phyloP scores from a whole-genome alignment of 2,113 vertebrate genomes.

The Sorex araneus region DNA sequence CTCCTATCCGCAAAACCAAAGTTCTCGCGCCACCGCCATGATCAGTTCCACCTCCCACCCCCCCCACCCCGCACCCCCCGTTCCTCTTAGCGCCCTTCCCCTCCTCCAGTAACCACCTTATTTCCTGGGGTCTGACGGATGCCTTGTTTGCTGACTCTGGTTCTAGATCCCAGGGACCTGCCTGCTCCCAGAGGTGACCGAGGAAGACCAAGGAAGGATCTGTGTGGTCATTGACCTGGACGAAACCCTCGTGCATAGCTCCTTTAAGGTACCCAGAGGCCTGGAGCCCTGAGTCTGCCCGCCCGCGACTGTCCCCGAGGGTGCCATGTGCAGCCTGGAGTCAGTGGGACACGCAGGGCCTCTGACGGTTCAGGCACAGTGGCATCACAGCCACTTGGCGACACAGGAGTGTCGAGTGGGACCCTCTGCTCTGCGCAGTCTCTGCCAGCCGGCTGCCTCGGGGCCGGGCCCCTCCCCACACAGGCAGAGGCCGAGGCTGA shows the following conservation, averaged over 20 bases:
- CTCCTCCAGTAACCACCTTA: background rate
- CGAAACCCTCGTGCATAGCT: constrained; percentile 96
- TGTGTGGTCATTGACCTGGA: constrained; percentile 97
- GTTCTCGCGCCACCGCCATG: background rate
- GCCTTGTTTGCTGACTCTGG: constrained; percentile 45
- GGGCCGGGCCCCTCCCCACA: background rate
- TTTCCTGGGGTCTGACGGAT: background rate
- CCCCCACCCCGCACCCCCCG: too few species aligned
- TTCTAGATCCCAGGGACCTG: constrained; percentile 90
- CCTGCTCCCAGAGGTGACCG: constrained; percentile 93
- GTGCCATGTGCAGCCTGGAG: background rate
- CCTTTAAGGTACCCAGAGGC: constrained; percentile 92
- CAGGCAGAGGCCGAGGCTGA: too few species aligned
- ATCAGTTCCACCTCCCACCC: too few species aligned
- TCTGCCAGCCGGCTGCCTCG: background rate
- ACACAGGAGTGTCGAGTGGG: background rate
- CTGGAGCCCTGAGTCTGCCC: background rate
- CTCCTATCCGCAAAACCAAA: background rate
- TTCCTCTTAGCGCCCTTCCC: too few species aligned
- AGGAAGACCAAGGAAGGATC: constrained; percentile 94
- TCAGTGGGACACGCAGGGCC: background rate
- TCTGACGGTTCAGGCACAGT: background rate
- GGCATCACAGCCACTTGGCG: background rate
- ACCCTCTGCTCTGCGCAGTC: background rate
- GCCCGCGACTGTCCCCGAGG: accelerated